Percentiles rank a stretch among this genome's conserved stretches.
These are phyloP conservation scores for Ameiurus melas DNA, from an alignment of 2,113 vertebrate species.

Conservation along the genomic window DNA sequence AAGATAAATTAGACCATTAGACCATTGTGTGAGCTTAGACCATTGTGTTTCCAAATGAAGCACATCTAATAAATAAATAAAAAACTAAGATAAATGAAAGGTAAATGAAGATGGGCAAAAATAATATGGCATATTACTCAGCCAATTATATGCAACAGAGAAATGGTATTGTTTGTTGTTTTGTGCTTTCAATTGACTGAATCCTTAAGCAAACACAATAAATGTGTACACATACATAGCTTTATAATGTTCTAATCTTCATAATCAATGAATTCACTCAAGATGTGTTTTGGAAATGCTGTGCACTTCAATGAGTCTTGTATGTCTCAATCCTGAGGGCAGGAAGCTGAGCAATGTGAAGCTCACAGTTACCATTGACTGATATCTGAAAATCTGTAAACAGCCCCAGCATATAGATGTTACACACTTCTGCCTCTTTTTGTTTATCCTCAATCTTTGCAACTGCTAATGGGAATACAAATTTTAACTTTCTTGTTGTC, in stretches of 20 bases:
- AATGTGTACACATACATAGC: background rate
- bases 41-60: background rate
- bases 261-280: constrained; percentile 21
- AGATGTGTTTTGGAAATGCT: constrained; percentile 29
- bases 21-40: background rate
- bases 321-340: background rate
- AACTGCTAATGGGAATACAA: background rate
- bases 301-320: background rate
- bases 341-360: constrained; percentile 23
- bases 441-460: background rate
- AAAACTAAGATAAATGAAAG: background rate
- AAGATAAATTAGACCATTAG: constrained; percentile 12
- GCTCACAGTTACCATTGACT: constrained; percentile 20
- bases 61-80: background rate
- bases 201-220: background rate
- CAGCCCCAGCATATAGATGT: background rate
- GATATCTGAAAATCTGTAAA: constrained; percentile 33
- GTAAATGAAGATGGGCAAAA: background rate
- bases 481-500: background rate
- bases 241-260: constrained; percentile 19
- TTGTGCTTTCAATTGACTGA: background rate
- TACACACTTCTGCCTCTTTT: background rate
- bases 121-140: background rate
- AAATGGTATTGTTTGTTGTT: background rate
- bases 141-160: background rate